These are phyloP conservation scores for Stegodyphus mimosarum DNA, from an alignment of 1,140 invertebrate genomes.

Conservation along the genomic window DNA sequence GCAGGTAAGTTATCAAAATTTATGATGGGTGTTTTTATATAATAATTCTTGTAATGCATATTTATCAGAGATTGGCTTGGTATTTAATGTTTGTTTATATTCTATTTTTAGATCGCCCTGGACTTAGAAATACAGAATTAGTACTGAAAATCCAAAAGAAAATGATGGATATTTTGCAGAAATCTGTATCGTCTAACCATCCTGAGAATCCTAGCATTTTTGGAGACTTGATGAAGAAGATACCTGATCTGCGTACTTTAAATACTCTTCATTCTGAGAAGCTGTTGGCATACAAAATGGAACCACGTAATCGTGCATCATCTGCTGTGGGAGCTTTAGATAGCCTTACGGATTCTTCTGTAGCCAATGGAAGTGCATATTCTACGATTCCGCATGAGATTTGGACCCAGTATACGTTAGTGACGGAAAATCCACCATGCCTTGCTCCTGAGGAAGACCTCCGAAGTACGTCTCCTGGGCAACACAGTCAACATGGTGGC, in stretches of 20 bases:
- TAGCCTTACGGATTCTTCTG: background rate
- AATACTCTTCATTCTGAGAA: slow-evolving; percentile 97
- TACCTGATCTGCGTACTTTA: slow-evolving; percentile 92
- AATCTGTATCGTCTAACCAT: slow-evolving; percentile 84
- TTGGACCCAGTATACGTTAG: slow-evolving; percentile 36
- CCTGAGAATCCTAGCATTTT: slow-evolving; percentile 76
- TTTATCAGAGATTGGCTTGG: background rate
- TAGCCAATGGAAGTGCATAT: slow-evolving; percentile 23
- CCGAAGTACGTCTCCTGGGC: slow-evolving; percentile 47
- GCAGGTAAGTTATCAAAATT: slow-evolving; percentile 73
- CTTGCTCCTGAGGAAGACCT: slow-evolving; percentile 36
- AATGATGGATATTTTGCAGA: slow-evolving; percentile 85
- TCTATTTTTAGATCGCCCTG: slow-evolving; percentile 79
- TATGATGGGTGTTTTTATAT: background rate
- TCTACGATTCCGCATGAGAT: slow-evolving; percentile 37
- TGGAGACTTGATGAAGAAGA: slow-evolving; percentile 89
- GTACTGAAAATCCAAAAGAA: slow-evolving; percentile 93
- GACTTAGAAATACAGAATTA: slow-evolving; percentile 89
- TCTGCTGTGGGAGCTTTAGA: slow-evolving; percentile 28
- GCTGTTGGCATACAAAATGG: slow-evolving; percentile 88
- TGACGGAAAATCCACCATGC: slow-evolving; percentile 16
- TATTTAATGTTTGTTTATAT: slow-evolving; percentile 27
- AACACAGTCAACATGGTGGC: slow-evolving; percentile 39
- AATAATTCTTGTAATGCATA: background rate
- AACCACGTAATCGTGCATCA: slow-evolving; percentile 72